phyloP scores from a whole-genome alignment of 2,888 invertebrate species.

The Atherix ibis region DNA sequence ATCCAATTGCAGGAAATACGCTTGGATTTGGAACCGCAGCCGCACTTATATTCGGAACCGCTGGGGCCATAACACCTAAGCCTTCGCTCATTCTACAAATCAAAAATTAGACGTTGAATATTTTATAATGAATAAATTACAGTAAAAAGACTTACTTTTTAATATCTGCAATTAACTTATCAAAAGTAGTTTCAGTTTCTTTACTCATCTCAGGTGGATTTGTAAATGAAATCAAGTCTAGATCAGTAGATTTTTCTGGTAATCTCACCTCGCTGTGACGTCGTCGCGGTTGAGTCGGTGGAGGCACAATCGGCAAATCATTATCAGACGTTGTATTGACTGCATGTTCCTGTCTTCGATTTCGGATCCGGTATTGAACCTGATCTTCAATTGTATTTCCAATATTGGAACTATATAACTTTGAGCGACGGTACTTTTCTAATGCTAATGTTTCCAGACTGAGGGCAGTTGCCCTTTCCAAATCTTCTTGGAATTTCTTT shows the following conservation, averaged over 20 bases:
- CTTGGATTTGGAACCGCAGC: conserved; percentile 18
- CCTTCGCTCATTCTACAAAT: no score
- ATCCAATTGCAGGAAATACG: not conserved
- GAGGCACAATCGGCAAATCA: conserved; percentile 30
- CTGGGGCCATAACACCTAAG: no score
- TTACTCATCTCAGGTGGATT: conserved; percentile 42
- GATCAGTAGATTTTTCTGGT: conserved; percentile 5
- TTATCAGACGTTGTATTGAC: conserved; percentile 24
- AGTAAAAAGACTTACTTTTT: no score
- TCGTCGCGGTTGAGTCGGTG: conserved; percentile 24
- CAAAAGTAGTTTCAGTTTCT: conserved; percentile 38
- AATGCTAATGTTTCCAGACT: conserved; percentile 74
- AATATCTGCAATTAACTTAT: conserved; percentile 43
- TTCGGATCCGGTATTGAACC: not conserved
- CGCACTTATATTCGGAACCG: no score
- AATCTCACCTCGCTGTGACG: conserved; percentile 15
- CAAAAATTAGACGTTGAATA: no score
- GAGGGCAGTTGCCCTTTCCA: conserved; percentile 74
- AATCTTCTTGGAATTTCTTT: conserved; percentile 67
- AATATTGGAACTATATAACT: conserved; percentile 18
- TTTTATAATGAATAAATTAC: no score
- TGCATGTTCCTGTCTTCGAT: conserved; percentile 9
- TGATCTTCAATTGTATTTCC: no score
- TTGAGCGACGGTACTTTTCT: conserved; percentile 63
- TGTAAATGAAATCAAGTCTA: conserved; percentile 55